phyloP scores from a whole-genome alignment of 2,888 invertebrate genomes.

The Clunio marinus region DNA sequence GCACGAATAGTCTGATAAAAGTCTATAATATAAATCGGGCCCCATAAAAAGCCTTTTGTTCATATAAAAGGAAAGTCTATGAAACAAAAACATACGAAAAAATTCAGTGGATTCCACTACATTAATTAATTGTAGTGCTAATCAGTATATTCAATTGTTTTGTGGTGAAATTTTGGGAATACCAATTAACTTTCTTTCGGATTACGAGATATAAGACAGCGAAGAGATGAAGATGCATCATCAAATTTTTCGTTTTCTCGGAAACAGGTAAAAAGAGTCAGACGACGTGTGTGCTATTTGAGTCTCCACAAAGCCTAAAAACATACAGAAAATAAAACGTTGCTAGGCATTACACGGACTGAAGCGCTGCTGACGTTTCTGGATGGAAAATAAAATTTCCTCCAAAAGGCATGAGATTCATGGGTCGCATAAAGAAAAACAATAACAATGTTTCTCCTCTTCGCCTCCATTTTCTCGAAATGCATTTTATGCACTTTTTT shows the following conservation, averaged over 20 bases:
- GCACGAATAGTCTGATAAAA: neutral
- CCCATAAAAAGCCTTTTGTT: neutral
- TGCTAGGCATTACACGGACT: neutral
- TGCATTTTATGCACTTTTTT: constrained; percentile 20
- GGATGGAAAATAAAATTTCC: neutral
- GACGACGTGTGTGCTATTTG: neutral
- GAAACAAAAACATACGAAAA: constrained; percentile 1
- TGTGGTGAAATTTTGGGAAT: constrained; percentile 12
- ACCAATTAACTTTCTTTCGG: neutral
- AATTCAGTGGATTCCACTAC: neutral
- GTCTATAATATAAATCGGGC: neutral
- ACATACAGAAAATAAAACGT: constrained; percentile 1
- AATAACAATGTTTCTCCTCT: neutral
- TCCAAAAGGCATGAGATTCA: constrained; percentile 17
- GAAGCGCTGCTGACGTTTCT: neutral
- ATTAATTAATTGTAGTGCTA: neutral
- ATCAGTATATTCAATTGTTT: neutral
- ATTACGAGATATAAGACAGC: neutral
- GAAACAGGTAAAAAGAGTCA: constrained; percentile 28
- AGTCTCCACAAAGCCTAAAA: neutral
- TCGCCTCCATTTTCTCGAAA: constrained; percentile 32
- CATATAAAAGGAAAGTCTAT: neutral
- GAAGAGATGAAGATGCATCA: constrained; percentile 31
- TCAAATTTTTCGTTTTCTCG: constrained; percentile 33
- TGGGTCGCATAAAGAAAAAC: constrained; percentile 12